A percentile compares a stretch with the other conserved stretches of the same genome.
phyloP scores from a whole-genome alignment of 2,888 invertebrate genomes.

The Parnassius smintheus region DNA sequence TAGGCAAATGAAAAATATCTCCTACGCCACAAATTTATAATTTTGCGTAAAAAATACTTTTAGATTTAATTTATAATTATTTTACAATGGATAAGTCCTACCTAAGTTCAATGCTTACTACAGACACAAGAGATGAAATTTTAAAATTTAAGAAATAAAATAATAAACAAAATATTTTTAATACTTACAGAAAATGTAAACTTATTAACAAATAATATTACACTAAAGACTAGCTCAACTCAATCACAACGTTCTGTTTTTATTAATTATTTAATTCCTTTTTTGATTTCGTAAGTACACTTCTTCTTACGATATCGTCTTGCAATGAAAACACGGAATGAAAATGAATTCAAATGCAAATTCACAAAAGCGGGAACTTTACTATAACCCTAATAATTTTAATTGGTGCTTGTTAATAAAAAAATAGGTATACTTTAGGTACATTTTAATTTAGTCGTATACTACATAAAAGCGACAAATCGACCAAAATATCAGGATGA shows the following conservation, averaged over 20 bases:
- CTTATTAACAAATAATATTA: conserved; percentile 17
- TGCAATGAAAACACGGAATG: conserved; percentile 27
- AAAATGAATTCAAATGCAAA: conserved; percentile 37
- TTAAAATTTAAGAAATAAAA: too few species aligned
- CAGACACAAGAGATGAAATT: too few species aligned
- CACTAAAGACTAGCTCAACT: conserved; percentile 15
- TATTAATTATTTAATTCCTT: conserved; percentile 34
- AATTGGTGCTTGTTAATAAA: conserved; percentile 8
- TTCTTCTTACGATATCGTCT: conserved; percentile 17
- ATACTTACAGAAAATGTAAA: conserved; percentile 14
- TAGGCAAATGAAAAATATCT: too few species aligned
- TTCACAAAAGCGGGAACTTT: conserved; percentile 46
- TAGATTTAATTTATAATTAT: too few species aligned
- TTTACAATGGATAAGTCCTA: too few species aligned
- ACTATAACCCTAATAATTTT: conserved; percentile 32
- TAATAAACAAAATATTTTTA: too few species aligned
- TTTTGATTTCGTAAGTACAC: conserved; percentile 36
- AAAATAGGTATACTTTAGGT: not conserved
- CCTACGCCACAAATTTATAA: too few species aligned
- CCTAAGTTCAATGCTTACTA: too few species aligned
- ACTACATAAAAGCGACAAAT: conserved; percentile 42
- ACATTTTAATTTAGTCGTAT: conserved; percentile 37
- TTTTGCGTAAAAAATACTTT: too few species aligned
- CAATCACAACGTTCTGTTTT: conserved; percentile 20
- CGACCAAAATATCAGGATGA: conserved; percentile 61